A percentile compares a stretch with the other conserved stretches of the same genome.
Evolutionary conservation across 2,888 invertebrate species (phyloP).

Genomic region (Steinernema scapterisci): DNA sequence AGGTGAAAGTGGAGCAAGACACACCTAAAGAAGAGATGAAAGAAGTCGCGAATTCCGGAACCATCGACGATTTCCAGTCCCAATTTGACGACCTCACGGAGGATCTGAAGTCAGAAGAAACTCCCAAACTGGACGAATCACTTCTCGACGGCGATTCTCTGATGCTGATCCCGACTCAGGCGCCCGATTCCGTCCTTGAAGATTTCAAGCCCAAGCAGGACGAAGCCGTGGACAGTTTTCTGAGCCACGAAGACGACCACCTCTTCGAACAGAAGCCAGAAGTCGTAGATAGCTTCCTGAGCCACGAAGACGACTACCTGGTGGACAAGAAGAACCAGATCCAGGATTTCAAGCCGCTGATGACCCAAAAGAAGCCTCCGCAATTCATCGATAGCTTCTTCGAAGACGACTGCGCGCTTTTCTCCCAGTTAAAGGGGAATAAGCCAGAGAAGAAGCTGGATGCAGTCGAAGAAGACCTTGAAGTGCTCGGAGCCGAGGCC

Average conservation of each 20-base stretch:
- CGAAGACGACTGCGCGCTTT: not conserved
- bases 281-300: not conserved
- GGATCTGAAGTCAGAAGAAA: not conserved
- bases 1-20: not conserved
- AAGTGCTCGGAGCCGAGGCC: not conserved
- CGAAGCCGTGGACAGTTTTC: not conserved
- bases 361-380: not conserved
- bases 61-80: not conserved
- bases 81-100: not conserved
- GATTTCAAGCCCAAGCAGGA: too few relatives aligned
- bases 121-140: not conserved
- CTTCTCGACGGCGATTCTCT: not conserved
- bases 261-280: not conserved
- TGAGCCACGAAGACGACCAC: not conserved
- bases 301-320: not conserved
- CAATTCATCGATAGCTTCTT: not conserved
- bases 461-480: not conserved
- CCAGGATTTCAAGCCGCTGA: not conserved
- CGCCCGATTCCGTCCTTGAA: not conserved
- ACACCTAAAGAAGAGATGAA: not conserved
- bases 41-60: not conserved
- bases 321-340: not conserved
- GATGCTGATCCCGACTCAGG: slow-evolving; percentile 7
- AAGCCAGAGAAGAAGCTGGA: not conserved
- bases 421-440: not conserved